Percentiles rank a stretch among this genome's conserved stretches.
phyloP scores from a whole-genome alignment of 2,888 invertebrate genomes.

The Caenorhabditis sulstoni region DNA sequence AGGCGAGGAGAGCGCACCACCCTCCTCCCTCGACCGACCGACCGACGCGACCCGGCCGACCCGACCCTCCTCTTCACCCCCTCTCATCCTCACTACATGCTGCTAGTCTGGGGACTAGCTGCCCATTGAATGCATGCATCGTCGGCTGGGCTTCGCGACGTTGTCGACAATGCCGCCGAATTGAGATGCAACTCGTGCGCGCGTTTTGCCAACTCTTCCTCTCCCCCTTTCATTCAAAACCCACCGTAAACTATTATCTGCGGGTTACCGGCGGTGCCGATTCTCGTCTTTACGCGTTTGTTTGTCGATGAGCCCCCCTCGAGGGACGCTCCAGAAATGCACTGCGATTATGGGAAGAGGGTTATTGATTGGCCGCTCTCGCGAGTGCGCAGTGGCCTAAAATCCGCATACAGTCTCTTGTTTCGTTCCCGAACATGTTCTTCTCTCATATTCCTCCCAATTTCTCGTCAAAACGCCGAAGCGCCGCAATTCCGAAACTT shows the following conservation, averaged over 20 bases:
- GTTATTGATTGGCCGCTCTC: no score
- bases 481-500: not conserved
- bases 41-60: slow-evolving; percentile 22
- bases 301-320: slow-evolving; percentile 1
- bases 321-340: not conserved
- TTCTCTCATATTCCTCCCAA: not conserved
- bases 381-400: not conserved
- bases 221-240: no score
- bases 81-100: slow-evolving; percentile 43
- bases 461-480: not conserved
- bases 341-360: not conserved
- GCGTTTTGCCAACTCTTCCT: slow-evolving; percentile 28
- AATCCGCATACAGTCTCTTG: not conserved
- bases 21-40: slow-evolving; percentile 22
- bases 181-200: slow-evolving; percentile 29
- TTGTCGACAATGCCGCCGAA: slow-evolving; percentile 17
- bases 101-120: slow-evolving; percentile 24
- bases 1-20: slow-evolving; percentile 43
- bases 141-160: slow-evolving; percentile 12
- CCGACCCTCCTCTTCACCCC: slow-evolving; percentile 16
- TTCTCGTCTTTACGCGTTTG: not conserved
- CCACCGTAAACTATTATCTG: no score
- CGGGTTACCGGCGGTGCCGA: not conserved
- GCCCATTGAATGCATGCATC: slow-evolving; percentile 17
- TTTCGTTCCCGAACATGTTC: not conserved